Conservation (phyloP, 1,140 invertebrate genomes). For the Ericerus pela region DNA sequence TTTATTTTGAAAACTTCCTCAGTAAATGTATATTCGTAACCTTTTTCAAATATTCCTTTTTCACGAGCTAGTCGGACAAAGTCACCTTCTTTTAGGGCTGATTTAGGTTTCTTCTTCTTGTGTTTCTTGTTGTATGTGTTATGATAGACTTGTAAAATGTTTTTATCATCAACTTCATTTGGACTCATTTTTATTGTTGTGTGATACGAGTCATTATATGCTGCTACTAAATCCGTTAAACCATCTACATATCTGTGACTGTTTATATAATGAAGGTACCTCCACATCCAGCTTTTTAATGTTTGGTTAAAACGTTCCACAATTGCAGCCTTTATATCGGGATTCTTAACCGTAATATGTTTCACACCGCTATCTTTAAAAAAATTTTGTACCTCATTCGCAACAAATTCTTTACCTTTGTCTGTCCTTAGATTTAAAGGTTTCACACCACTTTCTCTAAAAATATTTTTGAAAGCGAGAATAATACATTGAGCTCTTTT, state of each 20-base stretch:
- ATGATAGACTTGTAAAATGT: not conserved
- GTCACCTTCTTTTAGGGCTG: constrained; percentile 18
- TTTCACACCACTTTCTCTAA: not conserved
- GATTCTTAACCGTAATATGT: constrained; percentile 29
- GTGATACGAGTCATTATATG: constrained; percentile 29
- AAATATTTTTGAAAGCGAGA: not conserved
- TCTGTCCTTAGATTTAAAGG: constrained; percentile 2
- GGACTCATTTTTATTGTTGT: constrained; percentile 21
- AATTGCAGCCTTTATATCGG: constrained; percentile 30
- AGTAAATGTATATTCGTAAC: constrained; percentile 27
- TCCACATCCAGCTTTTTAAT: constrained; percentile 31
- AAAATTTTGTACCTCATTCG: constrained; percentile 21
- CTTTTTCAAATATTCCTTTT: constrained; percentile 23
- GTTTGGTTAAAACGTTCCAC: constrained; percentile 33
- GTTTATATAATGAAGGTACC: constrained; percentile 30
- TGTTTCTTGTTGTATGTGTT: not conserved
- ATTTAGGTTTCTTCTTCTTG: constrained; percentile 6
- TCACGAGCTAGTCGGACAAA: constrained; percentile 24
- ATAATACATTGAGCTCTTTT: constrained; percentile 23
- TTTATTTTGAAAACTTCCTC: constrained; percentile 29
- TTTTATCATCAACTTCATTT: not conserved
- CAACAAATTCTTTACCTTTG: constrained; percentile 26
- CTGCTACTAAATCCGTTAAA: constrained; percentile 11
- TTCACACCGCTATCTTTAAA: constrained; percentile 25
- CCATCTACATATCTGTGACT: constrained; percentile 15